Base-by-base conservation (phyloP, 1,140 invertebrate species). In the Eumeta japonica region DNA sequence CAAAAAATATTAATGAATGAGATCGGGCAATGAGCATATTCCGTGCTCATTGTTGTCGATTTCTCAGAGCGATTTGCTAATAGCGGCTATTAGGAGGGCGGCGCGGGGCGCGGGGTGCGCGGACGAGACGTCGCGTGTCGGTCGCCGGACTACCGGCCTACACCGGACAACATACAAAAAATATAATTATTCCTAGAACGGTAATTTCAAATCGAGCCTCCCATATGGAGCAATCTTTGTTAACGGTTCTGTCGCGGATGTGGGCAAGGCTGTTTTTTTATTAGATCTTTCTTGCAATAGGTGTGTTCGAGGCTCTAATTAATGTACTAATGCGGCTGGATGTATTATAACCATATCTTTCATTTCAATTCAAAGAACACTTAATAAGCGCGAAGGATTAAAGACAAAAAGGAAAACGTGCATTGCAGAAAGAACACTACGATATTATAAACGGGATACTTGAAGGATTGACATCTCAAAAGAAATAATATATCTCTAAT, bases 41-140 rank as follows among this genome's bases (percentile, higher is more conserved):
- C 50, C 58, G 58, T 63, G 61, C 45, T 56, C 53, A 64, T 68
- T 65, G 61, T 65, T 55, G 52, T 38, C 55, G 60, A 67, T 72
- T 62, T 71, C 62, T 60, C 54, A 58, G 48, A 56, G 57, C 51
- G 57, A 67, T 70, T 67, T 52, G 52, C 49, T 67, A 67, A 72
- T 67, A 59, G 58, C 58, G 31, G 53, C 59, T 60, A 72, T 68
- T 71, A 66, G 46, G n/a, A n/a, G n/a, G 42, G 43, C 53, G 62
- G 52, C 62, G 45, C 50, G 44, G 52, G 48, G 49, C 51, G 48
- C 32, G 39, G 50, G n/a, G n/a, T n/a, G n/a, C n/a, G n/a, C n/a
- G n/a, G n/a, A n/a, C 39, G 39, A 19, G 28, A 19, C 16, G 28
- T 47, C 37, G 35, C 38, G 43, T 37, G 36, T 50, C 55, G 58